phyloP scores from a whole-genome alignment of 2,888 invertebrate species.

The Synanthedon formicaeformis region DNA sequence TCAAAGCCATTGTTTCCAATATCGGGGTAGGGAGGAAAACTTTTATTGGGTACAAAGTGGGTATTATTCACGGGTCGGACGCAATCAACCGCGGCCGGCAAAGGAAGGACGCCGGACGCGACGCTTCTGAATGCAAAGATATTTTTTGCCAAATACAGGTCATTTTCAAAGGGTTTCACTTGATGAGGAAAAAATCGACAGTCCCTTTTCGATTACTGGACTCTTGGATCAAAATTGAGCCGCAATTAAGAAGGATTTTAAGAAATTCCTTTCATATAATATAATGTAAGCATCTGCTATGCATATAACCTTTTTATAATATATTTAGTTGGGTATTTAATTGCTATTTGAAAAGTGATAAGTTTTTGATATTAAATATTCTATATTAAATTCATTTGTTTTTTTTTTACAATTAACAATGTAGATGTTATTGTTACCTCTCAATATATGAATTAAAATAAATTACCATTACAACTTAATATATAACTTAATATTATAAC shows the following conservation, averaged over 20 bases:
- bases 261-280: slow-evolving; percentile 21
- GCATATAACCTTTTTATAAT: too few species aligned
- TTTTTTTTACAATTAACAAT: too few species aligned
- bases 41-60: slow-evolving; percentile 68
- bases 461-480: too few species aligned
- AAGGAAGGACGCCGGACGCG: slow-evolving; percentile 47
- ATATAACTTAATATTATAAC: too few species aligned
- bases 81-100: slow-evolving; percentile 49
- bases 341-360: too few species aligned
- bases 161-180: slow-evolving; percentile 61
- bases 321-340: too few species aligned
- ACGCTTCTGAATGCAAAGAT: slow-evolving; percentile 63
- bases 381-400: too few species aligned
- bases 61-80: slow-evolving; percentile 59
- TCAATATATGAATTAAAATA: too few species aligned
- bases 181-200: slow-evolving; percentile 45
- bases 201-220: slow-evolving; percentile 59
- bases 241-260: slow-evolving; percentile 51
- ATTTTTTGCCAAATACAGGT: slow-evolving; percentile 58
- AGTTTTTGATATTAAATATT: too few species aligned
- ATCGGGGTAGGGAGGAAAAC: slow-evolving; percentile 50
- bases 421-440: too few species aligned
- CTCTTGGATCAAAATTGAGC: slow-evolving; percentile 42
- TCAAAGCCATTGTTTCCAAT: slow-evolving; percentile 67
- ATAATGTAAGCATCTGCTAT: too few species aligned